Conservation (phyloP, 2,888 invertebrate species). For the Bimastos eiseni region DNA sequence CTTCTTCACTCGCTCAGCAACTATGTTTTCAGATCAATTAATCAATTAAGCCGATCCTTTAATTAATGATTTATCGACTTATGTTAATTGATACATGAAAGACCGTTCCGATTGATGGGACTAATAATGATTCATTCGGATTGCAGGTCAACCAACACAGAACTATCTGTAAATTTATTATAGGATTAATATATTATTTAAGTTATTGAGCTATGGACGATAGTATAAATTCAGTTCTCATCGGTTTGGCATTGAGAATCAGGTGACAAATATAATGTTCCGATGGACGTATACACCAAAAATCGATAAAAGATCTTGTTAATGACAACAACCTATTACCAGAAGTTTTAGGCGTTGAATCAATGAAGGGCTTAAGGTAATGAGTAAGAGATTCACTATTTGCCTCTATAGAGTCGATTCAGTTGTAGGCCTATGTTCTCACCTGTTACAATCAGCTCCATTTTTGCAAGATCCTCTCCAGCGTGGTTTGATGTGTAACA, state of each 20-base stretch:
- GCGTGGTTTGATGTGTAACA: neutral
- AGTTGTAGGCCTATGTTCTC: neutral
- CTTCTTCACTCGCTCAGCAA: neutral
- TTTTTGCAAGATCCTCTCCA: neutral
- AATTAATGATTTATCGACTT: neutral
- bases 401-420: neutral
- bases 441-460: neutral
- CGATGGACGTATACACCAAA: neutral
- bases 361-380: neutral
- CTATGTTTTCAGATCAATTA: neutral
- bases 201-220: neutral
- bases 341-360: neutral
- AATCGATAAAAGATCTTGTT: neutral
- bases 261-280: neutral
- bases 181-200: neutral
- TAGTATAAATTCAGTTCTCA: neutral
- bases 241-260: neutral
- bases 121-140: neutral
- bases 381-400: neutral
- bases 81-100: neutral
- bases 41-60: neutral
- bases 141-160: neutral
- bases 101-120: neutral
- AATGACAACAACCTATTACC: neutral
- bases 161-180: neutral